Conservation (phyloP, 2,113 vertebrate species). For the Gymnogyps californianus region DNA sequence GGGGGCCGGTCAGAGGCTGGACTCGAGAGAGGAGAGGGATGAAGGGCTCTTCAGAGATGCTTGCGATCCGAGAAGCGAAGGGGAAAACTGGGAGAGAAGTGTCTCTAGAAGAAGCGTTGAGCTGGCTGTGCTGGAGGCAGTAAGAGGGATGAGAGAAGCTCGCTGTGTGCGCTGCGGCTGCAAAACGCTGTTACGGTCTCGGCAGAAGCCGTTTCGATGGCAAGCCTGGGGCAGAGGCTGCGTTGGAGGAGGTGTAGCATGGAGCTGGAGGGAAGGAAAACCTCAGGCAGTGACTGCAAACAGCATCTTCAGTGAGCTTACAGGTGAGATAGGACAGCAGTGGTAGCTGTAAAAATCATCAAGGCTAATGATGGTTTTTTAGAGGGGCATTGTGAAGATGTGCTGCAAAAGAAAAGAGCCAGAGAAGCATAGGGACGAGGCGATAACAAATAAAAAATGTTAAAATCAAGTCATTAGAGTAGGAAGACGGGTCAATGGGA, state of each 20-base stretch:
- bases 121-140: neutral
- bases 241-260: neutral
- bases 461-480: neutral
- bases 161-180: rapidly evolving
- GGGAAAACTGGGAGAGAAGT: neutral
- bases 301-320: neutral
- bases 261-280: neutral
- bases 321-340: neutral
- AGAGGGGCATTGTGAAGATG: neutral
- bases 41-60: neutral
- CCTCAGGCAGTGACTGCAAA: neutral
- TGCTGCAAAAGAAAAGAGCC: neutral
- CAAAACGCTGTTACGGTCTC: neutral
- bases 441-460: neutral
- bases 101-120: neutral
- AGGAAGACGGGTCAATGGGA: neutral
- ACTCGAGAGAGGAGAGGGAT: no score
- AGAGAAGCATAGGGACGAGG: neutral
- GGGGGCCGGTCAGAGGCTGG: neutral
- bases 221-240: neutral
- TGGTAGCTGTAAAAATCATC: neutral
- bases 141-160: neutral
- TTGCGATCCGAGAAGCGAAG: neutral
- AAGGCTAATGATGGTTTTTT: neutral
- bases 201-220: neutral